Conservation (phyloP, 2,113 vertebrate species). For the Myanophis thanlyinensis region DNA sequence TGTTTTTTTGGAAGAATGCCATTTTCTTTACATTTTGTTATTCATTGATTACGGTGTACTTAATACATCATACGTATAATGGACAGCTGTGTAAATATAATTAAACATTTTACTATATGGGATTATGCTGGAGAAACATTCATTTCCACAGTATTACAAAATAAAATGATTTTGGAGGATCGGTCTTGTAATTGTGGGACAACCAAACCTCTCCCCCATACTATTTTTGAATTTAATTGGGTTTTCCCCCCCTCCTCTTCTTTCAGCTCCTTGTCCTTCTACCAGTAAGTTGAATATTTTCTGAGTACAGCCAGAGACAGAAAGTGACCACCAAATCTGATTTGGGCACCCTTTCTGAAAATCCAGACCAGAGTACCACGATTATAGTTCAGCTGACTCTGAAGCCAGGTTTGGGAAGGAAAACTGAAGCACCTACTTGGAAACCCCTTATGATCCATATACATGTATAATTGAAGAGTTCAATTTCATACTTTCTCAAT, state of each 20-base stretch:
- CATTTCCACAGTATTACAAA: background rate
- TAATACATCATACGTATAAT: background rate
- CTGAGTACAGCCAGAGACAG: background rate
- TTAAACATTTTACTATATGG: background rate
- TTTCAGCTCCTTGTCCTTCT: background rate
- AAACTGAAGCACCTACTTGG: background rate
- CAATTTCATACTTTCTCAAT: constrained; percentile 3
- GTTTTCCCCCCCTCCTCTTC: background rate
- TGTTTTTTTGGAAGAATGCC: constrained; percentile 2
- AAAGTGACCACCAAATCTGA: background rate
- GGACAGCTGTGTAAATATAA: constrained; percentile 16
- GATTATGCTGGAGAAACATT: background rate
- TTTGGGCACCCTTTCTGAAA: background rate
- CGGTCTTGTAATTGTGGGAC: background rate
- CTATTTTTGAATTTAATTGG: background rate
- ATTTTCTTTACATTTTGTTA: background rate
- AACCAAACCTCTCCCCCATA: background rate
- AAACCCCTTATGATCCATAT: background rate
- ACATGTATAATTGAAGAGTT: background rate
- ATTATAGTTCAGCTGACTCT: background rate
- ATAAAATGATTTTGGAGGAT: background rate
- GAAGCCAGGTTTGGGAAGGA: background rate
- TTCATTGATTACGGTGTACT: background rate
- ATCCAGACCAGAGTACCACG: background rate
- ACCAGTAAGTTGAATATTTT: background rate